Percentiles rank a stretch among this genome's conserved stretches.
These are phyloP conservation scores for Allolobophora icterica DNA, from an alignment of 2,888 invertebrate genomes.

Conservation along the genomic window DNA sequence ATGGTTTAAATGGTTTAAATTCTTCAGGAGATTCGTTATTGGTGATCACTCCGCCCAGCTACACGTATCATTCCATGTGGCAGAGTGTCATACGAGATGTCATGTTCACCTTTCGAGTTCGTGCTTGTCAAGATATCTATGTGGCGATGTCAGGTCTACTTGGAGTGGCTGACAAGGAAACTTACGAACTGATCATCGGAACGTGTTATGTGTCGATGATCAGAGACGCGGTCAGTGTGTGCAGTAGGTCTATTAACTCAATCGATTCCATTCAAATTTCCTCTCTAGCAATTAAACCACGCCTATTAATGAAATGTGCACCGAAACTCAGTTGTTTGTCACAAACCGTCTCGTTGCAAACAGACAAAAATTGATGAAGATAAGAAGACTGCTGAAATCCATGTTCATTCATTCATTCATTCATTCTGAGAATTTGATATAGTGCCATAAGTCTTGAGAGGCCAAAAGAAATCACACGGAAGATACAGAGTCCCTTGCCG, in stretches of 20 bases:
- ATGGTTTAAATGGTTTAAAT: background rate
- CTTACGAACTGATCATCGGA: conserved; percentile 37
- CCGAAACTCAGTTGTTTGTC: no score
- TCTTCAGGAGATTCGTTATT: conserved; percentile 26
- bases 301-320: background rate
- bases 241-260: background rate
- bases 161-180: conserved; percentile 31
- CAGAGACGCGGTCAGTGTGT: conserved; percentile 22
- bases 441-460: no score
- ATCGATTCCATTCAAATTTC: background rate
- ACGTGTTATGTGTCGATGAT: conserved; percentile 26
- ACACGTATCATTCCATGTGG: conserved; percentile 29
- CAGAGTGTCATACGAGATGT: conserved; percentile 24
- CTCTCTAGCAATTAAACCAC: no score
- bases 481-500: no score
- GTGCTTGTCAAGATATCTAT: conserved; percentile 22
- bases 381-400: no score
- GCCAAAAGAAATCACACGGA: no score
- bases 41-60: background rate
- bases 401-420: no score
- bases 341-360: no score
- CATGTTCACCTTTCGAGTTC: conserved; percentile 30
- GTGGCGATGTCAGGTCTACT: conserved; percentile 21
- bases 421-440: no score
- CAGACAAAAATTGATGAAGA: no score